phyloP scores from a whole-genome alignment of 2,797 vertebrate genomes.

The Enteromius unitaeniatus region DNA sequence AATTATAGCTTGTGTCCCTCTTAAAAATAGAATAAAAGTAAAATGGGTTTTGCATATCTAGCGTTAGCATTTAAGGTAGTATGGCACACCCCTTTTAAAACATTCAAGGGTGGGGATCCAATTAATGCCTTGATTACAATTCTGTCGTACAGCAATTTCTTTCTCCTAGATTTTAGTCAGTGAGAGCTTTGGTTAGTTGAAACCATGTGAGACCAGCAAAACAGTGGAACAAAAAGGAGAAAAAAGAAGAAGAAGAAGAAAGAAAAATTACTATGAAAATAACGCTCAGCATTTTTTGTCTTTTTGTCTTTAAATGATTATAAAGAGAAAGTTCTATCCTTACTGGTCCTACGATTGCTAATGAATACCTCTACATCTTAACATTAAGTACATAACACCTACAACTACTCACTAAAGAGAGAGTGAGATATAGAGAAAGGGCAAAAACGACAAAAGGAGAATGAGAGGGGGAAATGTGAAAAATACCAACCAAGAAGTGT shows the following conservation, averaged over 20 bases:
- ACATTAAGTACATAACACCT: constrained; percentile 90
- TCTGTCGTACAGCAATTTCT: constrained; percentile 87
- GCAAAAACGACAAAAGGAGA: constrained; percentile 62
- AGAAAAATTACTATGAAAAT: constrained; percentile 76
- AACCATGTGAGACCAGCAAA: constrained; percentile 94
- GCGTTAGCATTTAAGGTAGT: constrained; percentile 99
- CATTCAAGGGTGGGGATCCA: constrained; percentile 87
- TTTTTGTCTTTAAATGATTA: constrained; percentile 76
- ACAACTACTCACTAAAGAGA: constrained; percentile 89
- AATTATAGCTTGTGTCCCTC: constrained; percentile 93
- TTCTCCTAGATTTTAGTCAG: constrained; percentile 82
- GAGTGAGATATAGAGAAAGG: constrained; percentile 75
- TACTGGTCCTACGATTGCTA: constrained; percentile 93
- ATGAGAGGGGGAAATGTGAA: constrained; percentile 48
- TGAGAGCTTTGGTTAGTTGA: constrained; percentile 99
- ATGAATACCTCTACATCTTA: constrained; percentile 87
- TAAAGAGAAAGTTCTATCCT: constrained; percentile 95
- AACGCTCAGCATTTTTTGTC: constrained; percentile 72
- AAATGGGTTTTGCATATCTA: constrained; percentile 87
- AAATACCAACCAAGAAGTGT: constrained; percentile 68
- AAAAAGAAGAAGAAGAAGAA: constrained; percentile 85
- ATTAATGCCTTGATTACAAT: constrained; percentile 87
- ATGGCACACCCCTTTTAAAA: constrained; percentile 95
- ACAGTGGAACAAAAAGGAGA: constrained; percentile 65
- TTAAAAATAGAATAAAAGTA: constrained; percentile 88